A percentile compares a stretch with the other conserved stretches of the same genome.
These are phyloP conservation scores for Pycnonotus jocosus DNA, from an alignment of 2,113 vertebrate genomes.

Conservation along the genomic window DNA sequence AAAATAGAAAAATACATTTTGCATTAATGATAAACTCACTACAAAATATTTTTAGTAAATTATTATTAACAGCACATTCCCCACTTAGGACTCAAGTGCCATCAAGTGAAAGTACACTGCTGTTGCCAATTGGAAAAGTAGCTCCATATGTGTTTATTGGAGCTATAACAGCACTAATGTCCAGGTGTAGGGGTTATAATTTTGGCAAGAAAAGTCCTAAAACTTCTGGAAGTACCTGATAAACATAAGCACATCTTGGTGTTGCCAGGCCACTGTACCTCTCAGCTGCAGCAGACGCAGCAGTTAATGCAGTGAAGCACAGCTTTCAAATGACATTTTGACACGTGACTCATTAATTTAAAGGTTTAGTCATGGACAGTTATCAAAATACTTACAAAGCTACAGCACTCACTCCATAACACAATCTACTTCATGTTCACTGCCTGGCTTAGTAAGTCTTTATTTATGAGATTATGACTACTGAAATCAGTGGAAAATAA, in stretches of 20 bases:
- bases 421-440: background rate
- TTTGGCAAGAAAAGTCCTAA: background rate
- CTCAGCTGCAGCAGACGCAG: background rate
- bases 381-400: background rate
- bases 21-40: background rate
- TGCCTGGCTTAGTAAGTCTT: background rate
- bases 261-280: background rate
- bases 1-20: background rate
- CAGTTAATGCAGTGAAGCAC: background rate
- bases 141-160: background rate
- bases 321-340: background rate
- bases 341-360: background rate
- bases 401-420: background rate
- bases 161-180: background rate
- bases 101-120: slow-evolving; percentile 17
- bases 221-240: background rate
- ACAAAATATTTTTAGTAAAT: slow-evolving; percentile 16
- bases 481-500: background rate
- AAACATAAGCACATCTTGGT: background rate
- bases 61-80: slow-evolving; percentile 13
- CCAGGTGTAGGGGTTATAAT: background rate
- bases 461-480: background rate
- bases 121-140: slow-evolving; percentile 18
- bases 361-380: background rate
- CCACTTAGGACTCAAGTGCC: background rate